Percentiles rank a stretch among this genome's conserved stretches.
Evolutionary conservation across 30 jellyfish, hydroid and myxozoan species (phyloP).

Genomic region (Morbakka virulenta): DNA sequence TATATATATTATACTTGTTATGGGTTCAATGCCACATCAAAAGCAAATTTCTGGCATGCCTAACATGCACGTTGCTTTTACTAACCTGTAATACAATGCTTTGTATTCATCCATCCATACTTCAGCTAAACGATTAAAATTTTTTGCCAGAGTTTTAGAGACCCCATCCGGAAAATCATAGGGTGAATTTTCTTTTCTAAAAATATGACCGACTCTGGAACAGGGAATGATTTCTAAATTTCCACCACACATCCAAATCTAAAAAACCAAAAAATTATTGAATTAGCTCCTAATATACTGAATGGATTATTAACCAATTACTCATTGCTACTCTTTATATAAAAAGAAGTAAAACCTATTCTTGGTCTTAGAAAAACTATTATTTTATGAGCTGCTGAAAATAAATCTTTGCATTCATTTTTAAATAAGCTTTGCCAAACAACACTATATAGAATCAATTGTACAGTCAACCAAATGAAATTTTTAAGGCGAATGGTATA

Average conservation of each 20-base stretch:
- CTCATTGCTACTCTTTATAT: neutral
- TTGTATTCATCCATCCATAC: constrained; percentile 98
- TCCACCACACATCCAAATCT: constrained; percentile 99
- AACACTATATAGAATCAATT: too few species aligned
- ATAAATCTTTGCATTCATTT: too few species aligned
- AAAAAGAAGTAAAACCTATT: too few species aligned
- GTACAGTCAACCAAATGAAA: too few species aligned
- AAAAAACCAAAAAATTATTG: neutral
- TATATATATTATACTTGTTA: too few species aligned
- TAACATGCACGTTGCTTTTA: too few species aligned
- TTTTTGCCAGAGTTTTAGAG: constrained; percentile 78
- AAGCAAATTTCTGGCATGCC: too few species aligned
- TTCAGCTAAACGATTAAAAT: constrained; percentile 89
- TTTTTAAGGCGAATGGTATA: too few species aligned
- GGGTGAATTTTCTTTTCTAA: constrained; percentile 87
- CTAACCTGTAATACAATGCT: constrained; percentile 69
- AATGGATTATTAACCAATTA: neutral
- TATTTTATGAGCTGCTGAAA: too few species aligned
- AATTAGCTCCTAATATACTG: neutral
- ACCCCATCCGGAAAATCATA: constrained; percentile 95
- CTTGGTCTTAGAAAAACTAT: neutral
- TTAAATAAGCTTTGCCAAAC: too few species aligned
- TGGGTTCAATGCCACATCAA: too few species aligned
- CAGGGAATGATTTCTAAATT: constrained; percentile 86
- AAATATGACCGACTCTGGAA: constrained; percentile 93